Conservation (phyloP, 2,113 vertebrate species). For the Gallinago jamesoni region DNA sequence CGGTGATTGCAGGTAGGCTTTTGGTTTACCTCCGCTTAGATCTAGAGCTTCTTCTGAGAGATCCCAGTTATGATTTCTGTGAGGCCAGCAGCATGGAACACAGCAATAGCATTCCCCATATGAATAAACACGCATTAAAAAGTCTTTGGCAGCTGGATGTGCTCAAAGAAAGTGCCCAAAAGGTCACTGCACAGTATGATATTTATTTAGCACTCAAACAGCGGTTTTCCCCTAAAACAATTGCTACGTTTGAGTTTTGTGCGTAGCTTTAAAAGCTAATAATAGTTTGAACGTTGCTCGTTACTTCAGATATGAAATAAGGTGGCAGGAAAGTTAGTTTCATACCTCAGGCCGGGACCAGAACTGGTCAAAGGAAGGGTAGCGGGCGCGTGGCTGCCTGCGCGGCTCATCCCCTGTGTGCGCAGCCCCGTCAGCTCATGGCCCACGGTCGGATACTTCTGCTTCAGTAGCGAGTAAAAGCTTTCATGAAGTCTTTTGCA, state of each 20-base stretch:
- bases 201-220: neutral
- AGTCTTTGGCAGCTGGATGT: neutral
- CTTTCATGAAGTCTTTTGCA: constrained; percentile 22
- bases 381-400: neutral
- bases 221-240: neutral
- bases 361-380: neutral
- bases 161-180: neutral
- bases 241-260: neutral
- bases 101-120: neutral
- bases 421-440: neutral
- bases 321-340: neutral
- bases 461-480: neutral
- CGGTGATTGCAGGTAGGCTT: neutral
- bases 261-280: neutral
- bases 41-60: neutral
- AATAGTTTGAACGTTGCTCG: neutral
- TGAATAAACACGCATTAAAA: neutral
- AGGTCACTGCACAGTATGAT: neutral
- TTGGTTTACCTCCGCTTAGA: neutral
- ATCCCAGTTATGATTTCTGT: neutral
- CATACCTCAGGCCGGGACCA: constrained; percentile 20
- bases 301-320: neutral
- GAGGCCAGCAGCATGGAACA: neutral
- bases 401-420: neutral
- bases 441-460: neutral